Evolutionary conservation across 1,140 invertebrate species (phyloP), one percentile per base, ranked within the genome.

Genomic region (Drosophila saltans): DNA sequence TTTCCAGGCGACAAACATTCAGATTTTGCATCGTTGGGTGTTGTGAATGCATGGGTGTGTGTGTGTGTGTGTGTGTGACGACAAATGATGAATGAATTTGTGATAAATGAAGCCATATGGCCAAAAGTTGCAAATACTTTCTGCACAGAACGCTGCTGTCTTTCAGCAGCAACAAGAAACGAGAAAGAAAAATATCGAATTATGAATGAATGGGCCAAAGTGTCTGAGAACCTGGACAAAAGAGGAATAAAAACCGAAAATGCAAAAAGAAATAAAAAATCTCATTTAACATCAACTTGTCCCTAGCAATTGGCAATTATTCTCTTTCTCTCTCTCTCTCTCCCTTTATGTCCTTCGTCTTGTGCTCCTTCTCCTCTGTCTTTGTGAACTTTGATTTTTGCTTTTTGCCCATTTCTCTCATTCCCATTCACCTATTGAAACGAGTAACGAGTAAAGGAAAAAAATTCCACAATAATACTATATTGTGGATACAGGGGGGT

Each of bases 51-150:
- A 59, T 36, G 30, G 58, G 48, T 43, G 62, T 66, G 55, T 65
- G 64, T 58, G 61, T 61, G 43, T 71, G 40, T 62, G 41, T 69
- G 52, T 69, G 61, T 78, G 41, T 39, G 56, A 21, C 59, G 74
- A 66, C 70, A 81, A 66, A 69, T 81, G 74, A 77, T 67, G 68
- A 79, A 68, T 74, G 77, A 79, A 79, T 78, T 78, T 79, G 66
- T 67, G 66, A 69, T 89, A 89, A 89, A 89, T 89, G 85, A 90
- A 89, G 86, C 85, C 85, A 90, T 90, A 81, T 89, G 85, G 84
- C 84, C 77, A 89, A 89, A 89, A 89, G 84, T 89, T 89, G 80
- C 83, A 89, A 89, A 89, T 89, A 89, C 80, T 89, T 84, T 89
- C 89, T 79, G 76, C 79, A 82, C 72, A 66, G 5, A 45, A 1